Base-by-base conservation (phyloP, 2,797 vertebrate species). In the Hoplostethus mediterraneus region DNA sequence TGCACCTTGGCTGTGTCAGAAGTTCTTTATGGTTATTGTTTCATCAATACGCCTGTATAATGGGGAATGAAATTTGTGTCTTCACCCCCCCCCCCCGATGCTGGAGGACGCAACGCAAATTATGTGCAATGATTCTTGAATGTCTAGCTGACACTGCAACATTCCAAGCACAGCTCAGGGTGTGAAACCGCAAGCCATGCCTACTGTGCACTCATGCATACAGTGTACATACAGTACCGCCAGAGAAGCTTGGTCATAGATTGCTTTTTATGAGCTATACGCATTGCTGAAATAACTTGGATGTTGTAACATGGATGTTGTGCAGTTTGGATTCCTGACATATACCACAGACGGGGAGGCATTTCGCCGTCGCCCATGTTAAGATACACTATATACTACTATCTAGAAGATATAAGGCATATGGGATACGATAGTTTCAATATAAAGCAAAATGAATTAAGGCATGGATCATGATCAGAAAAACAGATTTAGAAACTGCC, bases 81-180 rank as follows among this genome's bases (percentile, higher is more conserved):
- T 77, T 77, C 36, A 51, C 75, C 69, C 52, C 60, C 69, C 52
- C 60, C 25, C 28, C 38, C 21, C 21, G 21, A n/a, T 21, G 59
- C 73, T 75, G 54, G 73, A 84, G 80, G 80, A 84, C 60, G 64
- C 42, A 28, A 62, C n/a, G 45, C 45, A 21, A 38, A 45, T 72
- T 80, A 70, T 67, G 70, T 73, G 75, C 63, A 79, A 75, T 79
- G 72, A 70, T 49, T 83, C 78, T 81, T 80, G 66, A 77, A 69
- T 76, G 68, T 82, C 77, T 57, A 73, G 56, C 78, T 77, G 72
- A 89, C 63, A 63, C 63, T 62, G 73, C 21, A 47, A 87, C 89
- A 90, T 91, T 94, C 90, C 85, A 85, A 53, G 33, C 74, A 73
- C 36, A 64, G 65, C 55, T 71, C 56, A 74, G 51, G 63, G 71